Evolutionary conservation across 2,113 vertebrate genomes (phyloP).

Genomic region (Dicaeum eximium): DNA sequence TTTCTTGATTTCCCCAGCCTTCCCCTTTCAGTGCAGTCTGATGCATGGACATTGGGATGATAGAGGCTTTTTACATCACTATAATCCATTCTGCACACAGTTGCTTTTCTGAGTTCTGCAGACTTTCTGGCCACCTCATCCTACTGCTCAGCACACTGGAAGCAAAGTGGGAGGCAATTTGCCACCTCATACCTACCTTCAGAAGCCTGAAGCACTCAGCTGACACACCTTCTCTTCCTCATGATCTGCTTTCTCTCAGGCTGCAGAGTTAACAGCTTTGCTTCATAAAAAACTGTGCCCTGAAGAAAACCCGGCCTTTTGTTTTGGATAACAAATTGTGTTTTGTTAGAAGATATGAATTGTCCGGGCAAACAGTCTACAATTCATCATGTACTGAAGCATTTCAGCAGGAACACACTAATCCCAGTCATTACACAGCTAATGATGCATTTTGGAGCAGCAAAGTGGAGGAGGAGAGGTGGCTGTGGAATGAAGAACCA

Average conservation of each 20-base stretch:
- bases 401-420: constrained; percentile 47
- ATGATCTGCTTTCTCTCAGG: background rate
- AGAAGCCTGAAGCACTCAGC: background rate
- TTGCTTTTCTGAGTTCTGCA: background rate
- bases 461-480: constrained; percentile 42
- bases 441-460: constrained; percentile 49
- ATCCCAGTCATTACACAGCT: constrained; percentile 41
- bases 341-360: constrained; percentile 48
- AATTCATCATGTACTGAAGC: constrained; percentile 39
- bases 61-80: background rate
- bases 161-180: constrained; percentile 33
- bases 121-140: background rate
- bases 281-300: background rate
- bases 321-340: constrained; percentile 39
- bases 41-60: background rate
- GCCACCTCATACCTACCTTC: background rate
- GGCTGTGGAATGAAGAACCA: constrained; percentile 35
- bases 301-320: constrained; percentile 29
- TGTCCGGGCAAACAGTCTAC: constrained; percentile 5
- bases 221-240: background rate
- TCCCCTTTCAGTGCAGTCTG: background rate
- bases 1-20: background rate
- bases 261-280: background rate
- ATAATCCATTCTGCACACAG: background rate
- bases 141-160: background rate